Base-by-base conservation (phyloP, 1,140 invertebrate genomes). In the Tetragnatha versicolor region DNA sequence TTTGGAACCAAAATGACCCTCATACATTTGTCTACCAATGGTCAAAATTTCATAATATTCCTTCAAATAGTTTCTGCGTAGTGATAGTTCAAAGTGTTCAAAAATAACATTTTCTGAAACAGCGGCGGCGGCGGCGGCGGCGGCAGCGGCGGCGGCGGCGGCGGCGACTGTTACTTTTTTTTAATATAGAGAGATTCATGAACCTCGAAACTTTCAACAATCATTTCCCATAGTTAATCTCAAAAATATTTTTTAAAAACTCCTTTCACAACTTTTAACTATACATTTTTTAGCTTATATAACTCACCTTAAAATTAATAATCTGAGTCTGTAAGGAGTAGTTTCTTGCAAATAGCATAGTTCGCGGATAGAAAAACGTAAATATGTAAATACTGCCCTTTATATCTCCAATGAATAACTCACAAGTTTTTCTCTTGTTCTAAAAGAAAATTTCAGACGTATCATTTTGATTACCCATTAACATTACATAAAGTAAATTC, bases 361-460 rank as follows among this genome's bases (percentile, higher is more conserved):
- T 75, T 17, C 39, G 39, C 2, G 72, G 60, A 12, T 22, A 75
- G 45, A 75, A 63, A n/a, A 63, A 75, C 0, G 42, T 75, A 3
- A 75, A 75, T 3, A 63, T 20, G 35, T 63, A 63, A 49, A 75
- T 35, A 27, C 37, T 51, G 12, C 72, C 72, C 25, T 63, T 35
- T n/a, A 63, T 55, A 37, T 75, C 72, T 3, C 72, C 72, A 20
- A 75, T 14, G 29, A 75, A 75, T 7, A 75, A n/a, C 35, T 75
- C 14, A 14, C 53, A 61, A 2, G 39, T 47, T 12, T 29, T 27
- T 1, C n/a, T 12, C 14, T 35, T 47, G 20, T 75, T 63, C 72
- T 75, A 75, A 75, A 29, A 17, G 12, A 31, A n/a, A 20, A n/a
- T 17, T n/a, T 10, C 0, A 31, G 5, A 20, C 20, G 2, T 47